phyloP scores from a whole-genome alignment of 2,888 invertebrate genomes.

The Cerceris ruficornis region DNA sequence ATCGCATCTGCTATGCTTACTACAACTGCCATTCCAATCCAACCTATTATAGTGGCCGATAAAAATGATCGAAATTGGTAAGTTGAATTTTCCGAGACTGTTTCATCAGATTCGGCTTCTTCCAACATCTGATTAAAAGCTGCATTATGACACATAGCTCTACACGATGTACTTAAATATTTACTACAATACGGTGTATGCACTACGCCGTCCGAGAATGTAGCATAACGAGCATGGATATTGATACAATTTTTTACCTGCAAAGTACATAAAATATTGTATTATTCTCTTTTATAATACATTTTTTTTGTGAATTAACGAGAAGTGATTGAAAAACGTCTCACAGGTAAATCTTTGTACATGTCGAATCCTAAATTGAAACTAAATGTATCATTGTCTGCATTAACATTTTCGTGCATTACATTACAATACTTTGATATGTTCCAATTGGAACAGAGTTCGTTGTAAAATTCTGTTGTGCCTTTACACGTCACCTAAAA shows the following conservation, averaged over 20 bases:
- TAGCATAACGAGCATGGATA: constrained; percentile 77
- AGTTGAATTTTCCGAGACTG: constrained; percentile 75
- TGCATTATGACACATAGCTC: constrained; percentile 78
- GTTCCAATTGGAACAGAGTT: constrained; percentile 69
- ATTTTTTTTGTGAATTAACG: background rate
- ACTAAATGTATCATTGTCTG: constrained; percentile 56
- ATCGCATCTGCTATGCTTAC: constrained; percentile 95
- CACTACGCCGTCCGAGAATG: constrained; percentile 77
- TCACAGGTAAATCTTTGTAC: constrained; percentile 61
- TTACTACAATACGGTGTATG: constrained; percentile 77
- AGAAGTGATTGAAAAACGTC: background rate
- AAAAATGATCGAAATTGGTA: constrained; percentile 92
- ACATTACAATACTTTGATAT: constrained; percentile 61
- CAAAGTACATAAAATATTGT: constrained; percentile 22
- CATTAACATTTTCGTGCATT: constrained; percentile 40
- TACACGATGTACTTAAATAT: constrained; percentile 81
- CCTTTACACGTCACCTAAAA: constrained; percentile 83
- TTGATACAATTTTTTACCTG: constrained; percentile 67
- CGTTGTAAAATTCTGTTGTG: constrained; percentile 53
- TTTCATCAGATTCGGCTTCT: constrained; percentile 46
- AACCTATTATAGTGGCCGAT: constrained; percentile 88
- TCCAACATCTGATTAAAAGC: constrained; percentile 69
- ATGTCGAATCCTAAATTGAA: constrained; percentile 68
- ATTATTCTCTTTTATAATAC: background rate
- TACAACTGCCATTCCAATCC: constrained; percentile 93